A percentile compares a stretch with the other conserved stretches of the same genome.
Conservation (phyloP, 1,140 invertebrate genomes). For the Cyclargus thomasi region DNA sequence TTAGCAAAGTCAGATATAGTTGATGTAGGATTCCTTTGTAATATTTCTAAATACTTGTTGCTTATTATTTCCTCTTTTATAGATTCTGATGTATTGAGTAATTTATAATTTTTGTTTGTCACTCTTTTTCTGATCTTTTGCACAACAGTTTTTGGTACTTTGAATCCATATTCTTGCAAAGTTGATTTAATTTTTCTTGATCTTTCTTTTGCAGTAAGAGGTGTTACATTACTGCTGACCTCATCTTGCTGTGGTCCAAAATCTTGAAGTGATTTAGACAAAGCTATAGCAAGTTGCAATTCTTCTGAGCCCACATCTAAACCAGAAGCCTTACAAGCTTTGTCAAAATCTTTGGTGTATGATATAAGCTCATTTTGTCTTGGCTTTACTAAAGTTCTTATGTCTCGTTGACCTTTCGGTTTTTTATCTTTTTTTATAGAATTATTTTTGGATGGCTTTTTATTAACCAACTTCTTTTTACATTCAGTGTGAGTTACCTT, state of each 20-base stretch:
- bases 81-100: conserved; percentile 39
- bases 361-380: conserved; percentile 56
- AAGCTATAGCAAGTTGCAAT: conserved; percentile 74
- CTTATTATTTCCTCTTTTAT: conserved; percentile 55
- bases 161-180: conserved; percentile 65
- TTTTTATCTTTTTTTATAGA: conserved; percentile 36
- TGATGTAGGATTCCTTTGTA: conserved; percentile 37
- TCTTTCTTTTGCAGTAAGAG: conserved; percentile 43
- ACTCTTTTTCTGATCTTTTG: conserved; percentile 35
- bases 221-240: conserved; percentile 35
- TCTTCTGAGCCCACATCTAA: conserved; percentile 75
- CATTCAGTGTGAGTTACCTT: conserved; percentile 40
- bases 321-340: conserved; percentile 54
- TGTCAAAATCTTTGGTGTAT: conserved; percentile 60
- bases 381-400: conserved; percentile 45
- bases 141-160: conserved; percentile 41
- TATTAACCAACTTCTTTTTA: too few species aligned
- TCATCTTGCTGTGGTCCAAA: conserved; percentile 25
- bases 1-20: conserved; percentile 18
- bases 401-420: conserved; percentile 57
- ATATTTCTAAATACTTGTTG: conserved; percentile 55
- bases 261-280: conserved; percentile 72
- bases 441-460: conserved; percentile 28
- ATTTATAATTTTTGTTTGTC: conserved; percentile 48
- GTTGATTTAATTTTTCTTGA: conserved; percentile 51